Percentiles rank a stretch among this genome's conserved stretches.
These are phyloP conservation scores for Timema podura DNA, from an alignment of 2,888 invertebrate species.

Conservation along the genomic window DNA sequence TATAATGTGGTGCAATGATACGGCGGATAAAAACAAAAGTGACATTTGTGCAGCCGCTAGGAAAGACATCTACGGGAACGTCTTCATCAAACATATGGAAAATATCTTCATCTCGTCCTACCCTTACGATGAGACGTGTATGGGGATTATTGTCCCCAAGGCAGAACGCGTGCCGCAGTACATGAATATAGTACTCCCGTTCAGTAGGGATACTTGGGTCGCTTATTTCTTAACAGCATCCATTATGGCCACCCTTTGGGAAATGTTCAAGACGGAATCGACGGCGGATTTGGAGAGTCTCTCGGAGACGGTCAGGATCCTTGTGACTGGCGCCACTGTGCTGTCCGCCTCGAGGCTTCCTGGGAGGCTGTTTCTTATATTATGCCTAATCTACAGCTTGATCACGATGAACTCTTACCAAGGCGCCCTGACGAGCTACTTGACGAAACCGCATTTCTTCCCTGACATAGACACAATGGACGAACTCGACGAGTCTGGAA, in stretches of 20 bases:
- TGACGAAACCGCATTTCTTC: slow-evolving; percentile 2
- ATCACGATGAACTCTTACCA: slow-evolving; percentile 5
- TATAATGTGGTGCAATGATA: background rate
- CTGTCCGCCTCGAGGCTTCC: background rate
- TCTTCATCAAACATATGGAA: background rate
- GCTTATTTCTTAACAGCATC: background rate
- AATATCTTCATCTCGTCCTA: background rate
- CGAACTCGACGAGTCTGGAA: background rate
- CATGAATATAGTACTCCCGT: slow-evolving; percentile 9
- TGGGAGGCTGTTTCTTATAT: background rate
- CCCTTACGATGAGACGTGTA: slow-evolving; percentile 1
- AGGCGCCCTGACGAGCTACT: slow-evolving; percentile 1
- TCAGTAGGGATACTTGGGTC: background rate
- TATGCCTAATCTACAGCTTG: background rate
- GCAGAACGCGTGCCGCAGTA: background rate
- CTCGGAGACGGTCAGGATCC: background rate
- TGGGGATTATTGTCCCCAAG: background rate
- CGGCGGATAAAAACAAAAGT: background rate
- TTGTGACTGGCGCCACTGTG: background rate
- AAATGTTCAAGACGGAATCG: background rate
- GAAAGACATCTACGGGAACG: background rate
- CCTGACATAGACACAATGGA: background rate
- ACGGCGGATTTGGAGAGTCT: background rate
- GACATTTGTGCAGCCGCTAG: background rate
- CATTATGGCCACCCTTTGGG: background rate